phyloP scores from a whole-genome alignment of 1,140 invertebrate genomes.

The Magallana ariakensis region DNA sequence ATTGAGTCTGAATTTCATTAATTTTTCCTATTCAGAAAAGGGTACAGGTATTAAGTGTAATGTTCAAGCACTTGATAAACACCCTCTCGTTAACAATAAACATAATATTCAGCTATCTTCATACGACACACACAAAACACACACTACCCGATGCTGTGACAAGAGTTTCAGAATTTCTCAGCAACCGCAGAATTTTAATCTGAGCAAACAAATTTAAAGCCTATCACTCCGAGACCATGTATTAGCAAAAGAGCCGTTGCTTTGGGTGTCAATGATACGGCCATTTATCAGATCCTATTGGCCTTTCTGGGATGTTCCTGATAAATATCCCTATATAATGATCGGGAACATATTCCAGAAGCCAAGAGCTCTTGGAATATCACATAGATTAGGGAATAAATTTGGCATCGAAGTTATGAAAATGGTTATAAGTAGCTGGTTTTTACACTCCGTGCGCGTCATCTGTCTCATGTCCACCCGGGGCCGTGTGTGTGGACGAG shows the following conservation, averaged over 20 bases:
- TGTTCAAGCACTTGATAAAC: background rate
- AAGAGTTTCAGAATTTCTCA: slow-evolving; percentile 6
- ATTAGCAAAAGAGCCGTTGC: slow-evolving; percentile 23
- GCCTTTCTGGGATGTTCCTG: background rate
- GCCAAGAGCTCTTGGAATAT: background rate
- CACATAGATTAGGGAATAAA: background rate
- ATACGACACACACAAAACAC: background rate
- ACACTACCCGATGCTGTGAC: background rate
- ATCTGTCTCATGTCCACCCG: background rate
- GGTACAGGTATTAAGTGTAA: background rate
- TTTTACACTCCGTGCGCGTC: background rate
- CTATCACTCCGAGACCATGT: slow-evolving; percentile 16
- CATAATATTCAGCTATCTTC: background rate
- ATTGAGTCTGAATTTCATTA: too few species aligned
- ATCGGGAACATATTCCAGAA: background rate
- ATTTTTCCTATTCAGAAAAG: too few species aligned
- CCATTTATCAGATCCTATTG: slow-evolving; percentile 27
- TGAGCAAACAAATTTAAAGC: slow-evolving; percentile 35
- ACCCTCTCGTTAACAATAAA: background rate
- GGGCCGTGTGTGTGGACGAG: background rate
- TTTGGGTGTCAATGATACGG: slow-evolving; percentile 16
- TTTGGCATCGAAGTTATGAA: slow-evolving; percentile 24
- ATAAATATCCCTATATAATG: background rate
- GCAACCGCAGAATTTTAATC: slow-evolving; percentile 27
- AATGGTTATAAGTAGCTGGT: slow-evolving; percentile 23